Base-by-base conservation (phyloP, 2,113 vertebrate species). In the Salvelinus sp. region DNA sequence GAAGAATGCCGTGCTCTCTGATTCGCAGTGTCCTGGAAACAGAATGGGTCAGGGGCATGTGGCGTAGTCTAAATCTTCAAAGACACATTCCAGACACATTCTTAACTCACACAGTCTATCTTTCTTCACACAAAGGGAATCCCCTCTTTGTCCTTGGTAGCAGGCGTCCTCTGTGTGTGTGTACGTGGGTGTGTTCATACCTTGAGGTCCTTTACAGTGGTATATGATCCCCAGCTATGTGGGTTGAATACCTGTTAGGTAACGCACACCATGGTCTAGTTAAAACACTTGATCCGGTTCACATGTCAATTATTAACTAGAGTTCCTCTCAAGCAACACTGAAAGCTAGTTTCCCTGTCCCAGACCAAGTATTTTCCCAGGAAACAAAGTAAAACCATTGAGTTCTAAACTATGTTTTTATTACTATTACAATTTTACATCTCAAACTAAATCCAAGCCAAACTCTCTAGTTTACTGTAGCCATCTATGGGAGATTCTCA, bases 51-150 rank as follows among this genome's bases (percentile, higher is more conserved):
- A 76, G 79, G 82, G 77, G 77, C 74, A 64, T 28, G 79, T 81
- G 77, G 77, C 72, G 65, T 28, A 16, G 48, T 16, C 63, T 18
- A 4, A 23, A 30, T 2, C 3, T 72, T 75, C 69, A 75, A 76
- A 70, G 58, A 47, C 38, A 47, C 67, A 80, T 80, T 50, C 65
- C 22, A 67, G 12, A 70, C 79, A 82, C 74, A 86, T 85, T 84
- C 79, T 82, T 38, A 9, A 38, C 83, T 81, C 81, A 77, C 73
- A 13, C 38, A 20, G 9, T n/a, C 7, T 12, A n/a, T 82, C 80
- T 79, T 72, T 76, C 69, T 70, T 68, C 71, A 67, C 75, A 80
- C 69, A 78, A 79, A 87, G 82, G 87, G 82, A 87, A 83, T 89
- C 82, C 85, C 88, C 77, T 79, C 79, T 10, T 75, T 75, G 50